A percentile compares a stretch with the other conserved stretches of the same genome.
Conservation (phyloP, 2,113 vertebrate species). For the Hippoglossus stenolepis region DNA sequence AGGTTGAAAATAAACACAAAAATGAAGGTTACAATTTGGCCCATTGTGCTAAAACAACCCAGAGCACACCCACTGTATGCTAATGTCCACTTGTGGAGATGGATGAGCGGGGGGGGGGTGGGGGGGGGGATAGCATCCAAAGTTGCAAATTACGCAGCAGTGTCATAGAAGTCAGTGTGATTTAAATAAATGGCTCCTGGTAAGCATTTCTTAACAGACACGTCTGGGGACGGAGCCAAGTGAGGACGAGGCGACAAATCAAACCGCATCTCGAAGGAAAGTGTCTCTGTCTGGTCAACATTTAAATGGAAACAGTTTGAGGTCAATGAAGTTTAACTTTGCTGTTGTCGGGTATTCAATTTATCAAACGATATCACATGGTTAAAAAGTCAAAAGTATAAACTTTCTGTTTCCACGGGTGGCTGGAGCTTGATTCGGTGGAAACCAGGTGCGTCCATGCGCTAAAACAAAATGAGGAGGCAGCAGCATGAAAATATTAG, state of each 20-base stretch:
- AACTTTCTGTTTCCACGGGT: neutral
- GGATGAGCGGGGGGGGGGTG: constrained; percentile 7
- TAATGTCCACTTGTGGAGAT: constrained; percentile 57
- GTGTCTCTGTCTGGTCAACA: constrained; percentile 15
- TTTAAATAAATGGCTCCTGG: constrained; percentile 57
- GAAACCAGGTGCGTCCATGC: constrained; percentile 9
- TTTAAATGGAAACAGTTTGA: constrained; percentile 29
- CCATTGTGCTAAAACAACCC: constrained; percentile 21
- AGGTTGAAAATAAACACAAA: constrained; percentile 1
- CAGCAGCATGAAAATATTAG: neutral
- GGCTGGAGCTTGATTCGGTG: neutral
- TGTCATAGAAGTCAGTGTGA: constrained; percentile 59
- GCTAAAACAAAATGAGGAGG: neutral
- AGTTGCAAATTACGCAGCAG: constrained; percentile 57
- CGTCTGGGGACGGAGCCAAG: constrained; percentile 37
- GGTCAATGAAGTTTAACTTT: neutral
- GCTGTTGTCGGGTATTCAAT: neutral
- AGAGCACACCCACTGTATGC: constrained; percentile 30
- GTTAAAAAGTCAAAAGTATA: no score
- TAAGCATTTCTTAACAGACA: constrained; percentile 35
- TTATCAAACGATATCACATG: no score
- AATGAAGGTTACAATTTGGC: constrained; percentile 18
- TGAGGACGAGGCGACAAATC: constrained; percentile 39
- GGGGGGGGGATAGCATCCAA: constrained; percentile 14
- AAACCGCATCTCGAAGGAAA: constrained; percentile 18